Percentiles rank a stretch among this genome's conserved stretches.
phyloP scores from a whole-genome alignment of 2,888 invertebrate species.

The Mechanitis messenoides region DNA sequence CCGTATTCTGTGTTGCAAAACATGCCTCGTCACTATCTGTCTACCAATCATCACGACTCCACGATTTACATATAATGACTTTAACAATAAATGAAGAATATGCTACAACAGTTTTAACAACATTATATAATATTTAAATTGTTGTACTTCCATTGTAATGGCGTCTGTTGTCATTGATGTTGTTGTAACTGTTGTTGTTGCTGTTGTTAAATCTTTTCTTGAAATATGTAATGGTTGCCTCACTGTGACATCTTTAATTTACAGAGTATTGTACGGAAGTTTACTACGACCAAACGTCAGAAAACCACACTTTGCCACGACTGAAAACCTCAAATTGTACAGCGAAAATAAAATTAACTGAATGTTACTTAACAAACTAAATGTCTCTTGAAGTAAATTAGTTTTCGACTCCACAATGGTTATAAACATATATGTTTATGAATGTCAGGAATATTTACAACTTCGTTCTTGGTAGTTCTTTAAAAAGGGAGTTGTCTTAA shows the following conservation, averaged over 20 bases:
- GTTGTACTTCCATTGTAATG: not conserved
- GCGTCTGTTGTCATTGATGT: not conserved
- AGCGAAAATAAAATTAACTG: slow-evolving; percentile 38
- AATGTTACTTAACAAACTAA: slow-evolving; percentile 35
- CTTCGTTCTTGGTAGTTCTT: slow-evolving; percentile 23
- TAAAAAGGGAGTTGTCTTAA: slow-evolving; percentile 18
- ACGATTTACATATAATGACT: slow-evolving; percentile 76
- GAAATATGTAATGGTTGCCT: not conserved
- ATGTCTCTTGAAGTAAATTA: slow-evolving; percentile 53
- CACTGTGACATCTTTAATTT: slow-evolving; percentile 3
- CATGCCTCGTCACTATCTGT: slow-evolving; percentile 72
- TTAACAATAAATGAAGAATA: slow-evolving; percentile 70
- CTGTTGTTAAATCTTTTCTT: not conserved
- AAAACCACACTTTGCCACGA: slow-evolving; percentile 10
- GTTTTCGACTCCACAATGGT: slow-evolving; percentile 51
- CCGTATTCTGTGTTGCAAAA: slow-evolving; percentile 63
- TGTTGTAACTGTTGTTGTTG: not conserved
- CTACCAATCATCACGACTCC: slow-evolving; percentile 71
- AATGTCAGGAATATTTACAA: slow-evolving; percentile 52
- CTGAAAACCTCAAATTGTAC: slow-evolving; percentile 25
- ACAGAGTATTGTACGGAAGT: slow-evolving; percentile 9
- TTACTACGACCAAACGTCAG: slow-evolving; percentile 2
- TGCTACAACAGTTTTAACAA: slow-evolving; percentile 48
- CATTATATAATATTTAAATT: slow-evolving; percentile 37
- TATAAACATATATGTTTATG: slow-evolving; percentile 60